Evolutionary conservation across 2,797 vertebrate species (phyloP), one percentile per base, ranked within the genome.

Genomic region (Protonibea diacanthus): DNA sequence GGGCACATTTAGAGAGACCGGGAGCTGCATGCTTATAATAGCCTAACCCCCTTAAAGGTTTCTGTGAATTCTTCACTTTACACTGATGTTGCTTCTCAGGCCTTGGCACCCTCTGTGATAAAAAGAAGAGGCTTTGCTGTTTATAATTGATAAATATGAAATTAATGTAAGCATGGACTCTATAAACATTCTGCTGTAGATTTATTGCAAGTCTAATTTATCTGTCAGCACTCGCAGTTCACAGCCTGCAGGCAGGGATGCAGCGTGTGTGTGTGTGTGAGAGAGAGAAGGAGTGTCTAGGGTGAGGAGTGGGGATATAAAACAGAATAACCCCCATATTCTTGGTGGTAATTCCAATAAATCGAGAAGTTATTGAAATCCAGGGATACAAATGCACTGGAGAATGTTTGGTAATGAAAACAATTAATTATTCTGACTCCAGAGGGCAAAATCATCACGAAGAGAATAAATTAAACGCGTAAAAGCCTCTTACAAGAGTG

Each of bases 381-480:
- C 73, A 65, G 67, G 77, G 62, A 67, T 65, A 74, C 78, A 68
- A 88, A 86, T 87, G 49, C 86, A 82, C 90, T 69, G 82, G 87
- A 91, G 86, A 86, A 87, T 81, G 48, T 84, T 90, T 88, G 77
- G 76, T 88, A 91, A 93, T 92, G 89, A 94, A 92, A 93, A 92
- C 91, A 93, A 91, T 94, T 89, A 86, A 92, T 93, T 91, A 90
- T 88, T 82, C 40, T 53, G 49, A 82, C 69, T 82, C 90, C 81
- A 73, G 88, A 87, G 84, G 89, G 86, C 73, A 76, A 85, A 88
- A 87, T 78, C 63, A 77, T 85, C 75, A 47, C 49, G 23, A 81
- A 76, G 80, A 74, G 70, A 85, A 82, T 83, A 87, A 88, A 91
- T 90, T 77, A 78, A 74, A 68, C 40, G 3, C 48, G 61, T 82